phyloP scores from a whole-genome alignment of 2,888 invertebrate species.

The Drosophila eohydei region DNA sequence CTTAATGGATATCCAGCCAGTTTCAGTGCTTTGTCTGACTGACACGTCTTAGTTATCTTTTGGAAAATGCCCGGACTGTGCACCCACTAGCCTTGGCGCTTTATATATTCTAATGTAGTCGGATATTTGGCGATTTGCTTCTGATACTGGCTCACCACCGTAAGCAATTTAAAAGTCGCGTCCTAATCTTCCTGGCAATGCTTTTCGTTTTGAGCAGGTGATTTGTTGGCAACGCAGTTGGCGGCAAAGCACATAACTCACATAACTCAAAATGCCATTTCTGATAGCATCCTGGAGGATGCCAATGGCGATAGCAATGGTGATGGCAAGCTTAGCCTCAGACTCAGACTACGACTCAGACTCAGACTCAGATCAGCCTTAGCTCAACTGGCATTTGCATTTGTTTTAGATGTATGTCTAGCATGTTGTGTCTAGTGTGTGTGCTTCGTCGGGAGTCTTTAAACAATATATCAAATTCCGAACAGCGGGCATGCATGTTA shows the following conservation, averaged over 20 bases:
- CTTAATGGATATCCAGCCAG: background rate
- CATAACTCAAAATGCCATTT: constrained; percentile 74
- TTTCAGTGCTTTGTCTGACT: background rate
- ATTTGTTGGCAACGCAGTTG: constrained; percentile 62
- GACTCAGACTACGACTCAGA: constrained; percentile 10
- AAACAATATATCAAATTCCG: constrained; percentile 70
- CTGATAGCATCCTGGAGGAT: constrained; percentile 54
- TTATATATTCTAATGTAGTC: constrained; percentile 5
- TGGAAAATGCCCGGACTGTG: constrained; percentile 41
- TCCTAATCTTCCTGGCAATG: constrained; percentile 61
- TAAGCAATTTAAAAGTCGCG: constrained; percentile 60
- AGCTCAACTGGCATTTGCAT: constrained; percentile 35
- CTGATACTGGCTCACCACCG: constrained; percentile 38
- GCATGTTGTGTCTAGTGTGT: constrained; percentile 17
- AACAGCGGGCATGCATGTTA: constrained; percentile 53
- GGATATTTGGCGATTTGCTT: constrained; percentile 4
- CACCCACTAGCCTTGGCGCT: constrained; percentile 24
- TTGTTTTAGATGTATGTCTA: constrained; percentile 23
- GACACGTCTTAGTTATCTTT: constrained; percentile 20
- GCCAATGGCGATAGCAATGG: background rate
- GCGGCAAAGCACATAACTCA: constrained; percentile 56
- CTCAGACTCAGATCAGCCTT: constrained; percentile 11
- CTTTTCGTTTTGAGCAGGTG: constrained; percentile 51
- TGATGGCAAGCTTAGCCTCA: constrained; percentile 13
- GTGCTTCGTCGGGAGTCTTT: constrained; percentile 35